Percentiles rank a stretch among this genome's conserved stretches.
phyloP scores from a whole-genome alignment of 1,140 invertebrate genomes.

The Reticulitermes speratus region DNA sequence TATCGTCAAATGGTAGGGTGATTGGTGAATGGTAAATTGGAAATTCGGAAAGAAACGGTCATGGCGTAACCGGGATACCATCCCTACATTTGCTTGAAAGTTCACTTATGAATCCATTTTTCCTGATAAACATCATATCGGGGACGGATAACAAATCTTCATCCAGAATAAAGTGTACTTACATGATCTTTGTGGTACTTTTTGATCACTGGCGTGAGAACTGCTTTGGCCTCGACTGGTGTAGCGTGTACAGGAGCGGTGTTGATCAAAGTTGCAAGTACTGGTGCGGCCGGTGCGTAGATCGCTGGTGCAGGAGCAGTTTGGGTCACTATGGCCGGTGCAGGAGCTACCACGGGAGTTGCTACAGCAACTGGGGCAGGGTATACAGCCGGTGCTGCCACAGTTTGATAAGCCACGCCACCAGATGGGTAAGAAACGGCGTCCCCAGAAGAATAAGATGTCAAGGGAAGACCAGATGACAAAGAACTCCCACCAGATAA shows the following conservation, averaged over 20 bases:
- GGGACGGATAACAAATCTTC: not conserved
- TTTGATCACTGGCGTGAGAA: not conserved
- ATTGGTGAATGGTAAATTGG: too few species aligned
- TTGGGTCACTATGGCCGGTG: slow-evolving; percentile 10
- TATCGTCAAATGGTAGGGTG: too few species aligned
- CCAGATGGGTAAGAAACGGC: not conserved
- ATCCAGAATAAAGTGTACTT: not conserved
- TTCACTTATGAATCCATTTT: not conserved
- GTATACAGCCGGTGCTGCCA: slow-evolving; percentile 21
- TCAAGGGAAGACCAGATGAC: too few species aligned
- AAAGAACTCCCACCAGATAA: too few species aligned
- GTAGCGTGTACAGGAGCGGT: slow-evolving; percentile 13
- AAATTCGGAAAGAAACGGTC: too few species aligned
- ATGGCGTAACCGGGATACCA: too few species aligned
- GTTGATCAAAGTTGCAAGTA: not conserved
- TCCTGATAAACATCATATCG: not conserved
- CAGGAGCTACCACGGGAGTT: slow-evolving; percentile 23
- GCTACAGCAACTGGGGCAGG: slow-evolving; percentile 33
- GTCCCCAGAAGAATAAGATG: too few species aligned
- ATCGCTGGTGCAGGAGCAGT: slow-evolving; percentile 7
- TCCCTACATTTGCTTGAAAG: not conserved
- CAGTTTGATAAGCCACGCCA: not conserved
- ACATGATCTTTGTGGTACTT: slow-evolving; percentile 22
- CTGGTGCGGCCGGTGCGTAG: slow-evolving; percentile 23
- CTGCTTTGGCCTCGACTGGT: not conserved